Percentiles rank a stretch among this genome's conserved stretches.
Conservation (phyloP, 2,113 vertebrate species). For the Carassius gibelio region DNA sequence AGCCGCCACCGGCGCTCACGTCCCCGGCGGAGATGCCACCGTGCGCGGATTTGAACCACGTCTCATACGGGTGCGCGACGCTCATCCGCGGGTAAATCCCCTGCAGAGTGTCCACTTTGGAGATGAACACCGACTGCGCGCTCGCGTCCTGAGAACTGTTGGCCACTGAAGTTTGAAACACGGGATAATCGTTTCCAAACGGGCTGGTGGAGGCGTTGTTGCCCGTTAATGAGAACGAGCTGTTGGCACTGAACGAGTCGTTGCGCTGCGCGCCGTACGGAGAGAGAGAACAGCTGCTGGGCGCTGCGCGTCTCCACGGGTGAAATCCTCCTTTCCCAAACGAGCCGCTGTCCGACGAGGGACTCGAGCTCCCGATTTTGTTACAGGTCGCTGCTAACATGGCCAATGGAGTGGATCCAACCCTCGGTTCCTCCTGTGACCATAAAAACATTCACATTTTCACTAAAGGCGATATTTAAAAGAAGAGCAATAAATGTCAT, state of each 20-base stretch:
- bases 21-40: slow-evolving; percentile 79
- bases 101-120: slow-evolving; percentile 88
- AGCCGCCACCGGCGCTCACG: slow-evolving; percentile 73
- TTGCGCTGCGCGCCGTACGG: slow-evolving; percentile 73
- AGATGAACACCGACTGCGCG: slow-evolving; percentile 86
- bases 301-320: slow-evolving; percentile 83
- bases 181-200: slow-evolving; percentile 86
- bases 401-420: slow-evolving; percentile 91
- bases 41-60: slow-evolving; percentile 88
- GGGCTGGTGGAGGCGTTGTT: slow-evolving; percentile 77
- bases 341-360: slow-evolving; percentile 83
- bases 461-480: not conserved
- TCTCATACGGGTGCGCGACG: slow-evolving; percentile 86
- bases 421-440: slow-evolving; percentile 89
- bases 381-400: slow-evolving; percentile 96
- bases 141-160: slow-evolving; percentile 73
- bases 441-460: not conserved
- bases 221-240: slow-evolving; percentile 84
- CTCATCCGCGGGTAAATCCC: slow-evolving; percentile 87
- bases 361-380: slow-evolving; percentile 89
- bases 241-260: slow-evolving; percentile 80
- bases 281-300: slow-evolving; percentile 78
- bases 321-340: slow-evolving; percentile 85
- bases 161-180: slow-evolving; percentile 81
- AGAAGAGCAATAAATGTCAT: not conserved